Percentiles rank a stretch among this genome's conserved stretches.
phyloP scores from a whole-genome alignment of 2,888 invertebrate species.

The Mythimna vitellina region DNA sequence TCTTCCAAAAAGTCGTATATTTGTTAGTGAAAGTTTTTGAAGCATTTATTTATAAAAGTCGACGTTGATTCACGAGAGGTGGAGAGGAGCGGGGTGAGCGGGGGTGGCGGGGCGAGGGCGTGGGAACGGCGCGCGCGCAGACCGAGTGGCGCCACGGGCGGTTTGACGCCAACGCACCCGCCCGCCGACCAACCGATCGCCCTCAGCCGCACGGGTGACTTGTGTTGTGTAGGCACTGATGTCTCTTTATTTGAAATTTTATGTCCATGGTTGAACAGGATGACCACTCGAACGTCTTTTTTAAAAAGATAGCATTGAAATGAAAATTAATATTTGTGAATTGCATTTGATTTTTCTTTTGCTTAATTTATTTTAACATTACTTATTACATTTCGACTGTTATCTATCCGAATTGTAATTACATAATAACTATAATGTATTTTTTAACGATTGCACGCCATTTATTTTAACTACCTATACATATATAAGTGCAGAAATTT shows the following conservation, averaged over 20 bases:
- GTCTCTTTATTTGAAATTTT: slow-evolving; percentile 9
- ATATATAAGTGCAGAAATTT: too few relatives aligned
- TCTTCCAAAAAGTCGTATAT: slow-evolving; percentile 73
- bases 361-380: too few relatives aligned
- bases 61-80: slow-evolving; percentile 74
- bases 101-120: slow-evolving; percentile 70
- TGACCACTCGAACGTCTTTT: too few relatives aligned
- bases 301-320: too few relatives aligned
- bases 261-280: neutral
- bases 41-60: slow-evolving; percentile 81
- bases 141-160: slow-evolving; percentile 87
- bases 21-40: slow-evolving; percentile 84
- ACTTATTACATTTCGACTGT: too few relatives aligned
- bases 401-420: too few relatives aligned
- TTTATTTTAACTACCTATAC: too few relatives aligned
- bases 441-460: too few relatives aligned
- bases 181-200: slow-evolving; percentile 1
- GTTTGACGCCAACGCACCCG: slow-evolving; percentile 72
- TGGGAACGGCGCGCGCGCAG: slow-evolving; percentile 81
- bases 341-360: too few relatives aligned
- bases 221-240: neutral
- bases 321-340: too few relatives aligned
- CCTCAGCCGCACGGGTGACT: neutral
- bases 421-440: too few relatives aligned
- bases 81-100: slow-evolving; percentile 55